These are phyloP conservation scores for Tenualosa thibaudeaui DNA, from an alignment of 2,797 vertebrate species.

Conservation along the genomic window DNA sequence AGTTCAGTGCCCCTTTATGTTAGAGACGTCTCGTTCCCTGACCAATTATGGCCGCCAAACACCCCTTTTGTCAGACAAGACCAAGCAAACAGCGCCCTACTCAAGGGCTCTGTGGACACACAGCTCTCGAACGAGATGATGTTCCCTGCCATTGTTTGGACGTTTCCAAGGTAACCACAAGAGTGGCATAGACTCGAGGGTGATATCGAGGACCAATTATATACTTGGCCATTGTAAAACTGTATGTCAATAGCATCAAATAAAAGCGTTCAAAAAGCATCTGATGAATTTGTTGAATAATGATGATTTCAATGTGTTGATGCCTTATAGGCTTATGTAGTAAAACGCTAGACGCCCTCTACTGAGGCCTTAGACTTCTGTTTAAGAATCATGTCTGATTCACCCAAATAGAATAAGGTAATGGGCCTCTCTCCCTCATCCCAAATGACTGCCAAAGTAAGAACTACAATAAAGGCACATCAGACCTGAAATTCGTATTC, in stretches of 20 bases:
- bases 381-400: neutral
- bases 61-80: conserved; percentile 11
- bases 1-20: conserved; percentile 4
- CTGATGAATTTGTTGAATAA: neutral
- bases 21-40: neutral
- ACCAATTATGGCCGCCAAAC: conserved; percentile 20
- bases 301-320: neutral
- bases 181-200: neutral
- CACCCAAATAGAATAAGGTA: neutral
- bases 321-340: neutral
- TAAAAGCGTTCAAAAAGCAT: neutral
- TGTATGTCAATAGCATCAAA: conserved; percentile 6
- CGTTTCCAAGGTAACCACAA: conserved; percentile 15
- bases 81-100: neutral
- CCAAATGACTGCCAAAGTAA: too few species aligned
- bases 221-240: conserved; percentile 18
- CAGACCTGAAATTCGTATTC: neutral
- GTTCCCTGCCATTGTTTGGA: conserved; percentile 10
- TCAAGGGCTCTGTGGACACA: conserved; percentile 6
- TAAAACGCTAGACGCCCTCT: too few species aligned
- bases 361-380: neutral
- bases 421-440: too few species aligned
- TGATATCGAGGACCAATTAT: conserved; percentile 13
- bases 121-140: neutral
- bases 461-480: neutral